These are phyloP conservation scores for Papilio xuthus DNA, from an alignment of 1,140 invertebrate genomes.

Conservation along the genomic window DNA sequence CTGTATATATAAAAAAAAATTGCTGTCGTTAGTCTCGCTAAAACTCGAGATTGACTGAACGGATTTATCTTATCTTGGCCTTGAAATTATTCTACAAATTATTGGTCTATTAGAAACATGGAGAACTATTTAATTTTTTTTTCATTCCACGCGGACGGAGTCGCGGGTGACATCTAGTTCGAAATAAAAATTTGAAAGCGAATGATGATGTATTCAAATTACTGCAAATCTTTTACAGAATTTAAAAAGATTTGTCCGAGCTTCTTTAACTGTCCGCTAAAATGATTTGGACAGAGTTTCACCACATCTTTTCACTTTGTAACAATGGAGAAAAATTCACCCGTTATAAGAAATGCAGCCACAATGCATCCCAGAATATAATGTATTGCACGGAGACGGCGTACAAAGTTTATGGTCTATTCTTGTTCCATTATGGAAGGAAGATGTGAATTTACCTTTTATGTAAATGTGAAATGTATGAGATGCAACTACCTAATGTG, in stretches of 20 bases:
- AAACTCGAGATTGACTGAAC: too few relatives aligned
- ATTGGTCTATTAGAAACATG: too few relatives aligned
- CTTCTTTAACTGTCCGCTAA: slow-evolving; percentile 12
- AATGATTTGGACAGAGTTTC: slow-evolving; percentile 31
- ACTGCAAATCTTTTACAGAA: neutral
- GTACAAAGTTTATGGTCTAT: slow-evolving; percentile 37
- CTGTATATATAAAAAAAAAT: too few relatives aligned
- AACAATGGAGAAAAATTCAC: slow-evolving; percentile 32
- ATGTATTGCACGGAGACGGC: slow-evolving; percentile 29
- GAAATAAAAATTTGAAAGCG: too few relatives aligned
- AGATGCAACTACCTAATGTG: slow-evolving; percentile 28
- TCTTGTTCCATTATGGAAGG: slow-evolving; percentile 37
- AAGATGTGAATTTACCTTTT: slow-evolving; percentile 35
- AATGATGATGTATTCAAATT: neutral
- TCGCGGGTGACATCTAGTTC: too few relatives aligned
- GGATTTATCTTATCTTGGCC: too few relatives aligned
- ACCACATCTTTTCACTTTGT: slow-evolving; percentile 39
- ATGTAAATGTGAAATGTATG: slow-evolving; percentile 38
- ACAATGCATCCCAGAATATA: slow-evolving; percentile 35
- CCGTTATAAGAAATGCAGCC: slow-evolving; percentile 26
- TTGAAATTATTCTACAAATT: too few relatives aligned
- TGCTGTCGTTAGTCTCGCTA: too few relatives aligned
- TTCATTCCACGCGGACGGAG: too few relatives aligned
- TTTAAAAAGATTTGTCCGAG: neutral
- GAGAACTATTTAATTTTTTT: neutral